Evolutionary conservation across 2,888 invertebrate species (phyloP), one percentile per base, ranked within the genome.

Genomic region (Ophioninae sp.): DNA sequence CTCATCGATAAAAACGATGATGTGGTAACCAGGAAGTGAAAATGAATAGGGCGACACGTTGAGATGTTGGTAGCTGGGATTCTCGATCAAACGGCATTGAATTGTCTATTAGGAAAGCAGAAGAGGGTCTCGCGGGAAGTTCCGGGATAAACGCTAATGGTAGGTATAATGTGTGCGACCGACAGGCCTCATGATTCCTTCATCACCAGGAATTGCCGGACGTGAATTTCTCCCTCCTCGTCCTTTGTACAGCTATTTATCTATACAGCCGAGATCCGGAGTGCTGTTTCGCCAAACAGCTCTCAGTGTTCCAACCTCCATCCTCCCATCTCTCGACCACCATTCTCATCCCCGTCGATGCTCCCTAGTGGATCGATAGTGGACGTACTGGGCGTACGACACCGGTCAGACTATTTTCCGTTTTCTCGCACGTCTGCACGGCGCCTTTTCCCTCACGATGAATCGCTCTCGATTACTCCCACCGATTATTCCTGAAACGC

Each of bases 341-440:
- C n/a, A 44, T 62, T 13, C 61, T 8, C 6, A 61, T 62, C 65
- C 64, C 41, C 56, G 72, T 50, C 79, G 79, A 72, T 62, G 79
- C 75, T 59, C 79, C 41, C 59, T 75, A 8, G 17, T 17, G 59
- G 79, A 82, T 79, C 75, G 82, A 79, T 82, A 70, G 21, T 67
- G 65, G 64, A 75, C 57, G 59, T 59, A 56, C 44, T 56, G 37
- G 69, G 57, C 41, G 70, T 20, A 50, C 50, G 13, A 17, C 5
- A 50, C 13, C 50, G 50, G 17, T 17, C 50, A 50, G 50, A 64
- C 61, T 62, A 41, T 59, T n/a, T 64, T 57, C 68, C 37, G 37
- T 79, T 72, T 56, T 21, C 61, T 79, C 75, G 20, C n/a, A 50
- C 44, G 62, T 78, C 74, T 30, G 0, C 13, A 72, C 2, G 74